Evolutionary conservation across 2,113 vertebrate species (phyloP).

Genomic region (Hippolais icterina): DNA sequence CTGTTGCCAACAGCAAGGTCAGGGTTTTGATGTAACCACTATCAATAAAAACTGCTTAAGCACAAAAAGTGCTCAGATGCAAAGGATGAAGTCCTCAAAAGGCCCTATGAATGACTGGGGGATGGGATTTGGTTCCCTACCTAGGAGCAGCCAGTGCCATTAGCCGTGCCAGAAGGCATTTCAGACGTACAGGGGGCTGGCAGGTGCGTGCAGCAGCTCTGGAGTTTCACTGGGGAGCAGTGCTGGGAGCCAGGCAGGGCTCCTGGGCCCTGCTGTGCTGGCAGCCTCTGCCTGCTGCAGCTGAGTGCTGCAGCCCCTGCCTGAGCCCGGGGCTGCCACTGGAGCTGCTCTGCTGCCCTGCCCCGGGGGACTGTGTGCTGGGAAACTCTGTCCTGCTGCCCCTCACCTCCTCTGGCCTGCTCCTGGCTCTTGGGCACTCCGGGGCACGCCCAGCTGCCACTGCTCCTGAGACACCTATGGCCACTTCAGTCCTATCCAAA

Average conservation of each 20-base stretch:
- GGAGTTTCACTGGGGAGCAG: neutral
- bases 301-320: neutral
- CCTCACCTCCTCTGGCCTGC: neutral
- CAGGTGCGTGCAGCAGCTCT: neutral
- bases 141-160: neutral
- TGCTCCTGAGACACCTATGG: neutral
- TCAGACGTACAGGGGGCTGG: rapidly evolving
- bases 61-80: neutral
- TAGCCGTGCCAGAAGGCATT: neutral
- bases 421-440: neutral
- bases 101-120: rapidly evolving
- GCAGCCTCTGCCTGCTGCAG: neutral
- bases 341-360: neutral
- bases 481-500: neutral
- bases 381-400: neutral
- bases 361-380: neutral
- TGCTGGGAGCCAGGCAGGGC: neutral
- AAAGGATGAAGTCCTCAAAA: neutral
- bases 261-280: neutral
- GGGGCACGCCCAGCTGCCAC: neutral
- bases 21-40: neutral
- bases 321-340: rapidly evolving
- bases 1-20: neutral
- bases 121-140: neutral
- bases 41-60: neutral